Evolutionary conservation across 2,888 invertebrate genomes (phyloP).

Genomic region (Thera obeliscata): DNA sequence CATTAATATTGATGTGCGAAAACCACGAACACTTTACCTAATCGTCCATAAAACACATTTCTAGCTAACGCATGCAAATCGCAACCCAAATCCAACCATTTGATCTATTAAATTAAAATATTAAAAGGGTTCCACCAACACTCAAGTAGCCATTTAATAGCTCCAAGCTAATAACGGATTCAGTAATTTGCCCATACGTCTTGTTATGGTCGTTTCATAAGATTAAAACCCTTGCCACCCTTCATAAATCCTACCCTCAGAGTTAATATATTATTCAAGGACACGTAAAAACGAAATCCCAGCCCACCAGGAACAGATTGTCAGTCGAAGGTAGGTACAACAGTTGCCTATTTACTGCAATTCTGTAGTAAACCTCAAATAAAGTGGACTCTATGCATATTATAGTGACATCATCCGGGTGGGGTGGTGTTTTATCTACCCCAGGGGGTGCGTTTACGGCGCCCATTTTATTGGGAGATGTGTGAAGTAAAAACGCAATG

Average conservation of each 20-base stretch:
- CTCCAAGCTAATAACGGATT: conserved; percentile 75
- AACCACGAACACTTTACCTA: conserved; percentile 38
- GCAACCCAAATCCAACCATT: conserved; percentile 52
- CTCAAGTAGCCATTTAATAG: conserved; percentile 76
- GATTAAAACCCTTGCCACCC: conserved; percentile 81
- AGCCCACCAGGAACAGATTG: conserved; percentile 61
- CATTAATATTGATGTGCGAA: conserved; percentile 37
- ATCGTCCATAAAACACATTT: conserved; percentile 42
- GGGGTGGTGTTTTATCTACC: conserved; percentile 71
- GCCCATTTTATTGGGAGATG: conserved; percentile 69
- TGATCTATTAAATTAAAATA: conserved; percentile 70
- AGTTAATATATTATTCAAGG: conserved; percentile 77
- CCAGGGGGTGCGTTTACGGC: conserved; percentile 70
- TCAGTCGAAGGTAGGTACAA: conserved; percentile 50
- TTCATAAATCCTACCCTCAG: conserved; percentile 79
- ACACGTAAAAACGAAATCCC: conserved; percentile 72
- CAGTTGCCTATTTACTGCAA: conserved; percentile 37
- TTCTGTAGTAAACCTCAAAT: conserved; percentile 72
- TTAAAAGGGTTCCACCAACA: conserved; percentile 68
- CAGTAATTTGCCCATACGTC: conserved; percentile 82
- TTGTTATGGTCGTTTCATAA: conserved; percentile 80
- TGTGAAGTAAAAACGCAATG: conserved; percentile 72
- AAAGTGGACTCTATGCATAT: conserved; percentile 82
- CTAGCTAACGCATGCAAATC: conserved; percentile 51
- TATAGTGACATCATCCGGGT: conserved; percentile 79